phyloP scores from a whole-genome alignment of 2,113 vertebrate genomes.

The Conger conger region DNA sequence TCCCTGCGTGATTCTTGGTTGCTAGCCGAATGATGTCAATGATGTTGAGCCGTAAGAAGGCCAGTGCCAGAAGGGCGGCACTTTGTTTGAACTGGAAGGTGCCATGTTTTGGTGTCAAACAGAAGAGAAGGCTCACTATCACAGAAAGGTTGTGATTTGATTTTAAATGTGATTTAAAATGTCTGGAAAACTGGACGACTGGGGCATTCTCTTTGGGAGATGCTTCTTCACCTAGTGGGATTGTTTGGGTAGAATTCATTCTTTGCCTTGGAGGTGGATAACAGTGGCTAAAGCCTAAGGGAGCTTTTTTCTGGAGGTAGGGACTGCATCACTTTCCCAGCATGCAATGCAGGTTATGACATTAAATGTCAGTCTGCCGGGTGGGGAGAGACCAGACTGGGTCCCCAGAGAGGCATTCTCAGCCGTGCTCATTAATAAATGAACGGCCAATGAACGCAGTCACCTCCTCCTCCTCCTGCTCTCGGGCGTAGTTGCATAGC shows the following conservation, averaged over 20 bases:
- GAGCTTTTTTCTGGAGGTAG: neutral
- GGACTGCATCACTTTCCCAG: neutral
- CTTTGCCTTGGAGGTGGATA: neutral
- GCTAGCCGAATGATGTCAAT: neutral
- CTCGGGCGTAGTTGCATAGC: neutral
- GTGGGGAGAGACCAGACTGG: neutral
- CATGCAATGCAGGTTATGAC: neutral
- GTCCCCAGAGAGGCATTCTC: neutral
- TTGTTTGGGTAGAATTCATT: neutral
- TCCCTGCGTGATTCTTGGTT: neutral
- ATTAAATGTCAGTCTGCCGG: neutral
- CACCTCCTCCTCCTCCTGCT: neutral
- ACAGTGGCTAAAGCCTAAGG: neutral
- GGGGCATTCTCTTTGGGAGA: neutral
- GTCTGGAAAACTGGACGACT: neutral
- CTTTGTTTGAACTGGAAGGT: neutral
- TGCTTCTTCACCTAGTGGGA: neutral
- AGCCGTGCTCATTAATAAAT: slow-evolving; percentile 3
- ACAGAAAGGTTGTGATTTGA: neutral
- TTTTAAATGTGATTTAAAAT: neutral
- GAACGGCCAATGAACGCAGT: neutral
- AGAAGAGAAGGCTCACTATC: neutral
- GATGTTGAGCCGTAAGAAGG: neutral
- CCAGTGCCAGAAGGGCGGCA: neutral
- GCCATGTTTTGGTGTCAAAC: neutral